Evolutionary conservation across 2,113 vertebrate genomes (phyloP).

Genomic region (Phrynocephalus versicolor): DNA sequence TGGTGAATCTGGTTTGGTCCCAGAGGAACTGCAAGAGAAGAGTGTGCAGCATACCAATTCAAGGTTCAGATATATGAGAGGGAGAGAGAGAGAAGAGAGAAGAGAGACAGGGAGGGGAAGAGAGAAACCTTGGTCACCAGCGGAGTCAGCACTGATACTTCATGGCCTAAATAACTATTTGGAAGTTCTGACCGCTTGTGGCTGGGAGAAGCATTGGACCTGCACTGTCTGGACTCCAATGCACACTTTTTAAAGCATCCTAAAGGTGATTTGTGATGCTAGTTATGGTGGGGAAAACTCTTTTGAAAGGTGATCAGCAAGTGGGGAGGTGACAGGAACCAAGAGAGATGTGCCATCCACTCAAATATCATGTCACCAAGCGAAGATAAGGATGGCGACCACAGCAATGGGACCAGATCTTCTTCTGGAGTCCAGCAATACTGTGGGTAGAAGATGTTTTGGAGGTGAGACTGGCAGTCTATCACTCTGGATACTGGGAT

Average conservation of each 20-base stretch:
- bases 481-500: not conserved
- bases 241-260: not conserved
- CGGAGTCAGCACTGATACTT: too few species aligned
- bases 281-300: not conserved
- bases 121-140: not conserved
- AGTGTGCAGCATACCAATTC: not conserved
- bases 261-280: not conserved
- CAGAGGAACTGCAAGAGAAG: constrained; percentile 80
- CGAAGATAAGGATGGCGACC: not conserved
- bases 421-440: not conserved
- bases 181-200: not conserved
- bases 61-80: not conserved
- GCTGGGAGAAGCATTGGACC: not conserved
- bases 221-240: not conserved
- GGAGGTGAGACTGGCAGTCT: not conserved
- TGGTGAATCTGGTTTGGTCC: constrained; percentile 90
- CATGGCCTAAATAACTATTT: not conserved
- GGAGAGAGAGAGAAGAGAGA: too few species aligned
- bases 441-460: not conserved
- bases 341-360: not conserved
- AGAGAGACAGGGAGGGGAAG: too few species aligned
- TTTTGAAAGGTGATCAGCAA: not conserved
- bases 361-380: too few species aligned
- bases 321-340: not conserved
- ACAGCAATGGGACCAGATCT: not conserved